Conservation (phyloP, 2,888 invertebrate genomes). For the Callyntrura sp. region DNA sequence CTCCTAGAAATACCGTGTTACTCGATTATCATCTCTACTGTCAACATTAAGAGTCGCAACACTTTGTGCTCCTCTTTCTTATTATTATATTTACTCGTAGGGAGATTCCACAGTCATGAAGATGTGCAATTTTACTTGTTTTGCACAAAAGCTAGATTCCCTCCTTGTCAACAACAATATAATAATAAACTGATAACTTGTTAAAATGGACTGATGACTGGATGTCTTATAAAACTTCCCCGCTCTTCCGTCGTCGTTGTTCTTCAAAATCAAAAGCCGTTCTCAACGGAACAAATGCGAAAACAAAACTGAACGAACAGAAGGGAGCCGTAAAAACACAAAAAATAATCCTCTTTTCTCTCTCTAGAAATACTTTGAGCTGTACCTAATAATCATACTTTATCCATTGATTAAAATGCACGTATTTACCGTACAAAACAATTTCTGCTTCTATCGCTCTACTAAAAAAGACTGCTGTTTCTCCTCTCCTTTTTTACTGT, state of each 20-base stretch:
- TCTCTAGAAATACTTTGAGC: not conserved
- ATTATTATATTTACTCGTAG: no score
- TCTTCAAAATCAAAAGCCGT: constrained; percentile 25
- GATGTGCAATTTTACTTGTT: not conserved
- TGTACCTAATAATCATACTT: constrained; percentile 48
- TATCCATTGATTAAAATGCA: constrained; percentile 26
- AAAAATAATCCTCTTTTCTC: constrained; percentile 6
- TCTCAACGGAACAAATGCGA: constrained; percentile 43
- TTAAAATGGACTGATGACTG: constrained; percentile 17
- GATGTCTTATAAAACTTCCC: not conserved
- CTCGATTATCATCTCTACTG: constrained; percentile 54
- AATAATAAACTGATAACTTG: not conserved
- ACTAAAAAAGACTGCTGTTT: not conserved
- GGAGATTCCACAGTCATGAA: constrained; percentile 1
- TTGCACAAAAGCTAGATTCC: not conserved
- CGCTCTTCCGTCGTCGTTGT: not conserved
- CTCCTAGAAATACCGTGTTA: constrained; percentile 67
- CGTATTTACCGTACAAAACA: constrained; percentile 12
- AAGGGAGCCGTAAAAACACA: constrained; percentile 11
- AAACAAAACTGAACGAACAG: constrained; percentile 43
- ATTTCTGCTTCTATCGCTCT: not conserved
- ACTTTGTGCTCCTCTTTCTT: constrained; percentile 31
- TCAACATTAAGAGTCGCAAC: constrained; percentile 39
- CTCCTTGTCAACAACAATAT: not conserved
- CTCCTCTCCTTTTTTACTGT: constrained; percentile 1